Conservation (phyloP, 1,140 invertebrate genomes). For the Olivierus martensii region DNA sequence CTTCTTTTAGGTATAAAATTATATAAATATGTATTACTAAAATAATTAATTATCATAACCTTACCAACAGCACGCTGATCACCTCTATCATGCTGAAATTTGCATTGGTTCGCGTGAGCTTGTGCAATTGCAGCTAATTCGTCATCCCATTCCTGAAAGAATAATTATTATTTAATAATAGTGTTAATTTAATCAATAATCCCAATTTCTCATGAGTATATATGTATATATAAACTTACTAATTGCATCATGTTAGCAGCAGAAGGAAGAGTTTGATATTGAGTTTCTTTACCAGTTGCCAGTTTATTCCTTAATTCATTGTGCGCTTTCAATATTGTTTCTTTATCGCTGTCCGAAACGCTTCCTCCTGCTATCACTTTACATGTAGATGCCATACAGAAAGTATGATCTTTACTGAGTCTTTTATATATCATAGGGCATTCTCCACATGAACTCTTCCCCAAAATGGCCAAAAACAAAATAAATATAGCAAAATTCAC, state of each 20-base stretch:
- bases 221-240: background rate
- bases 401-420: too few species aligned
- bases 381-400: too few species aligned
- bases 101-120: constrained; percentile 20
- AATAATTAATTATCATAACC: too few species aligned
- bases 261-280: background rate
- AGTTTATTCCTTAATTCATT: constrained; percentile 3
- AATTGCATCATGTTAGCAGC: constrained; percentile 16
- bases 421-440: too few species aligned
- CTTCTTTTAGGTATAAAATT: too few species aligned
- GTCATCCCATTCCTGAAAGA: constrained; percentile 20
- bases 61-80: constrained; percentile 20
- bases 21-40: too few species aligned
- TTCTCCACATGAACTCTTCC: too few species aligned
- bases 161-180: background rate
- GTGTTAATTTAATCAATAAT: too few species aligned
- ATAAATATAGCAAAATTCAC: too few species aligned
- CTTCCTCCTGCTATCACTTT: background rate
- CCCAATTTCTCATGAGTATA: too few species aligned
- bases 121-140: constrained; percentile 22
- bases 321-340: background rate
- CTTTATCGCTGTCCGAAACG: background rate
- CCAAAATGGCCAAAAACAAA: too few species aligned
- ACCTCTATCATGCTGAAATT: constrained; percentile 18
- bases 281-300: background rate